A percentile compares a stretch with the other conserved stretches of the same genome.
These are phyloP conservation scores for Xiphias gladius DNA, from an alignment of 2,113 vertebrate genomes.

Conservation along the genomic window DNA sequence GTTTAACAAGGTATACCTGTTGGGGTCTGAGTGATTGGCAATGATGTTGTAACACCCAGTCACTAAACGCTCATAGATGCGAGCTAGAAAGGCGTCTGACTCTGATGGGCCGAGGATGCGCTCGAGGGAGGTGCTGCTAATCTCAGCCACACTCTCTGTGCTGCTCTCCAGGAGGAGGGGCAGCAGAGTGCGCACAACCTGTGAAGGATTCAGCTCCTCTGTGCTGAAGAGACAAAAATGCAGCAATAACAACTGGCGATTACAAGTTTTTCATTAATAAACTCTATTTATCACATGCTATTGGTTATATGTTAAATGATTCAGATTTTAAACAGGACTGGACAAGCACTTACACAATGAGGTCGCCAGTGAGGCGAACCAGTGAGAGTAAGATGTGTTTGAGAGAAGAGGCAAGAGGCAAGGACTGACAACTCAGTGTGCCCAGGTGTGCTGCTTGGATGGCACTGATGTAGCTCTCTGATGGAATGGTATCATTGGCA, in stretches of 20 bases:
- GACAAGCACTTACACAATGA: conserved; percentile 91
- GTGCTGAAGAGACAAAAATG: conserved; percentile 85
- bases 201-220: conserved; percentile 92
- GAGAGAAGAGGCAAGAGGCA: conserved; percentile 93
- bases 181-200: conserved; percentile 91
- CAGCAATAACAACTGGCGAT: not conserved
- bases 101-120: conserved; percentile 95
- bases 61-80: conserved; percentile 94
- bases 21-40: conserved; percentile 93
- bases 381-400: conserved; percentile 96
- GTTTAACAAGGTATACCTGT: conserved; percentile 84
- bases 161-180: conserved; percentile 95
- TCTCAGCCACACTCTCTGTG: conserved; percentile 96
- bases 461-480: conserved; percentile 97
- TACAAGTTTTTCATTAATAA: no score
- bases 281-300: not conserved
- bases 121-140: conserved; percentile 94
- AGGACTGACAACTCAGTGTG: conserved; percentile 93
- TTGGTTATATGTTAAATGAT: not conserved
- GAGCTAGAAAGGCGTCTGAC: conserved; percentile 95
- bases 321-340: not conserved
- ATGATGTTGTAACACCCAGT: conserved; percentile 97
- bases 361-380: conserved; percentile 95
- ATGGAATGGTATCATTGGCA: conserved; percentile 96
- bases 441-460: conserved; percentile 97